A percentile compares a stretch with the other conserved stretches of the same genome.
Conservation (phyloP, 2,888 invertebrate species). For the Troides helena region DNA sequence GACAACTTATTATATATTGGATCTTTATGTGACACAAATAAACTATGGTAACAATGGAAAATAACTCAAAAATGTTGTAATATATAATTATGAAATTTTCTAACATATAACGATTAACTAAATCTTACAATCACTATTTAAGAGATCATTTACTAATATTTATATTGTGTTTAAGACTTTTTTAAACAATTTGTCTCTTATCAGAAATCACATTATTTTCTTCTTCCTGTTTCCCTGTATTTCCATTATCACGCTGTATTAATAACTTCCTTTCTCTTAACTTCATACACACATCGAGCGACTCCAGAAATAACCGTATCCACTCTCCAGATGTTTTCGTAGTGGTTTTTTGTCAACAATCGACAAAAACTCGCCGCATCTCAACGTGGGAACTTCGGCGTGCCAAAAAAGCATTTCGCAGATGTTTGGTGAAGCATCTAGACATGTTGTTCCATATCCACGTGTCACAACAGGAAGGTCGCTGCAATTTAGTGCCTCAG, state of each 20-base stretch:
- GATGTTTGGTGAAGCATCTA: slow-evolving; percentile 59
- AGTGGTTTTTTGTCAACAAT: slow-evolving; percentile 51
- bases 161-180: not conserved
- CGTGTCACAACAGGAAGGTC: slow-evolving; percentile 71
- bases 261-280: slow-evolving; percentile 59
- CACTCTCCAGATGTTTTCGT: slow-evolving; percentile 69
- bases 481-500: slow-evolving; percentile 45
- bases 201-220: not conserved
- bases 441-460: slow-evolving; percentile 44
- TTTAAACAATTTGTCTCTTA: not conserved
- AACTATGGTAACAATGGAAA: not conserved
- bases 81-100: slow-evolving; percentile 9
- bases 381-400: slow-evolving; percentile 67
- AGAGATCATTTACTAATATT: slow-evolving; percentile 18
- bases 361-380: slow-evolving; percentile 59
- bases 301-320: slow-evolving; percentile 61
- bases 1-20: slow-evolving; percentile 3
- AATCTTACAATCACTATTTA: slow-evolving; percentile 15
- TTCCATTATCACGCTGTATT: slow-evolving; percentile 21
- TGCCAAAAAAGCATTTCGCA: slow-evolving; percentile 53
- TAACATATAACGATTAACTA: slow-evolving; percentile 5
- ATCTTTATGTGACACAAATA: slow-evolving; percentile 10
- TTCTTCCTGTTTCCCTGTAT: not conserved
- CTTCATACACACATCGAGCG: slow-evolving; percentile 53
- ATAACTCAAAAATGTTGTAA: slow-evolving; percentile 11